phyloP scores from a whole-genome alignment of 2,888 invertebrate species.

The Synergus laeviventris region DNA sequence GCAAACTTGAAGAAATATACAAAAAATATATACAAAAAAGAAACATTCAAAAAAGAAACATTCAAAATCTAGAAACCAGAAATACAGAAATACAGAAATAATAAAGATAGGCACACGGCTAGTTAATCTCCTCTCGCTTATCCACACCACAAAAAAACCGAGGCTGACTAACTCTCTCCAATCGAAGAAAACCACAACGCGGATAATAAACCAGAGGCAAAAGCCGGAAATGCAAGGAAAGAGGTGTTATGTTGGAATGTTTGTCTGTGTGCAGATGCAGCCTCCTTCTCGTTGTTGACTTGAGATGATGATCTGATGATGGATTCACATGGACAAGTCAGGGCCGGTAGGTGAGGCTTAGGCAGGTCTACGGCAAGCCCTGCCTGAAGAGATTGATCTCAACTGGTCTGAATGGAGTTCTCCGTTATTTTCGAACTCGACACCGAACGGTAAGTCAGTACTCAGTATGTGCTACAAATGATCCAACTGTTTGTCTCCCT shows the following conservation, averaged over 20 bases:
- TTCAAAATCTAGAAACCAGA: slow-evolving; percentile 33
- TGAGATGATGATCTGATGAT: slow-evolving; percentile 69
- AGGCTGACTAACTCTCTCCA: slow-evolving; percentile 51
- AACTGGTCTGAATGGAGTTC: slow-evolving; percentile 8
- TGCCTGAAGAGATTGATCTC: slow-evolving; percentile 42
- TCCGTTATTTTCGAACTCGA: slow-evolving; percentile 22
- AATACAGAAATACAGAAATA: slow-evolving; percentile 2
- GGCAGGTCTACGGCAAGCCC: slow-evolving; percentile 71
- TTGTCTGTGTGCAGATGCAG: slow-evolving; percentile 78
- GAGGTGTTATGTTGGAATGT: slow-evolving; percentile 76
- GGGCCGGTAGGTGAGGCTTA: slow-evolving; percentile 69
- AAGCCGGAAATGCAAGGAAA: slow-evolving; percentile 56
- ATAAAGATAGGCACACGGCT: slow-evolving; percentile 40
- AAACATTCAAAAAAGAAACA: slow-evolving; percentile 44
- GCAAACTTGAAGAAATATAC: slow-evolving; percentile 40
- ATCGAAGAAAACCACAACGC: slow-evolving; percentile 51
- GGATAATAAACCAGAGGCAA: slow-evolving; percentile 44
- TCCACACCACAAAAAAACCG: slow-evolving; percentile 54
- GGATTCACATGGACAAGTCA: slow-evolving; percentile 69
- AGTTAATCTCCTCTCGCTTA: slow-evolving; percentile 51
- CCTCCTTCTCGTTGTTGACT: slow-evolving; percentile 75
- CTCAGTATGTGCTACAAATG: slow-evolving; percentile 49
- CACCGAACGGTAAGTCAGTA: slow-evolving; percentile 56
- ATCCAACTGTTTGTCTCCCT: slow-evolving; percentile 25
- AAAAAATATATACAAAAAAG: slow-evolving; percentile 45